These are phyloP conservation scores for Cuculus canorus DNA, from an alignment of 2,797 vertebrate genomes.

Conservation along the genomic window DNA sequence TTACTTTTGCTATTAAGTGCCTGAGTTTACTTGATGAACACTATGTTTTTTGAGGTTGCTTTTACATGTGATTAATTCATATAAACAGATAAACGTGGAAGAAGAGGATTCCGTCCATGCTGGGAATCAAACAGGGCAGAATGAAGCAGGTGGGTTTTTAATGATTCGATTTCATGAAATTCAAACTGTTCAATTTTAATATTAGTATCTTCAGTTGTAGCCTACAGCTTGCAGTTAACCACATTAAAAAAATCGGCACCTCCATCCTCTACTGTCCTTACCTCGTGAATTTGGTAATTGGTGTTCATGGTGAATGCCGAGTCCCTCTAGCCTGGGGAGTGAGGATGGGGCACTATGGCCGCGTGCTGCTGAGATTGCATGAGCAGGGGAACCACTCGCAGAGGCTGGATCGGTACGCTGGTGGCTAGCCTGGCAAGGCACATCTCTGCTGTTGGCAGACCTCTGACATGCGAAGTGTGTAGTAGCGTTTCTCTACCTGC, in stretches of 20 bases:
- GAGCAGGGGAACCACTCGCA: accelerated
- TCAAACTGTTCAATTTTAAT: background rate
- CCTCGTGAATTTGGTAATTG: background rate
- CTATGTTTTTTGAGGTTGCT: background rate
- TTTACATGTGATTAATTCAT: background rate
- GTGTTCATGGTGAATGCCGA: accelerated
- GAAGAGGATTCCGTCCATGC: background rate
- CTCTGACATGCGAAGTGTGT: accelerated
- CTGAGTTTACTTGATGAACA: background rate
- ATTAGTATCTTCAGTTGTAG: background rate
- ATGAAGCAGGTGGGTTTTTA: conserved; percentile 17
- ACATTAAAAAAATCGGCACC: accelerated
- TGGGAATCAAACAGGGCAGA: background rate
- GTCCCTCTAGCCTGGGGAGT: accelerated
- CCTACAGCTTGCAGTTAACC: background rate
- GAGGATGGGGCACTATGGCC: accelerated
- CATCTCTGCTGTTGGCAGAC: background rate
- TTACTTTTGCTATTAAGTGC: background rate
- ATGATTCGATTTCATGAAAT: background rate
- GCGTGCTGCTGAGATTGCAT: accelerated
- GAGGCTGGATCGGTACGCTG: accelerated
- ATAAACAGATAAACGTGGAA: background rate
- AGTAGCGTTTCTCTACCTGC: background rate
- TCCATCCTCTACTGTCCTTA: accelerated
- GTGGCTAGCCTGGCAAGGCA: background rate